Conservation (phyloP, 2,113 vertebrate genomes). For the Coreoperca whiteheadi region DNA sequence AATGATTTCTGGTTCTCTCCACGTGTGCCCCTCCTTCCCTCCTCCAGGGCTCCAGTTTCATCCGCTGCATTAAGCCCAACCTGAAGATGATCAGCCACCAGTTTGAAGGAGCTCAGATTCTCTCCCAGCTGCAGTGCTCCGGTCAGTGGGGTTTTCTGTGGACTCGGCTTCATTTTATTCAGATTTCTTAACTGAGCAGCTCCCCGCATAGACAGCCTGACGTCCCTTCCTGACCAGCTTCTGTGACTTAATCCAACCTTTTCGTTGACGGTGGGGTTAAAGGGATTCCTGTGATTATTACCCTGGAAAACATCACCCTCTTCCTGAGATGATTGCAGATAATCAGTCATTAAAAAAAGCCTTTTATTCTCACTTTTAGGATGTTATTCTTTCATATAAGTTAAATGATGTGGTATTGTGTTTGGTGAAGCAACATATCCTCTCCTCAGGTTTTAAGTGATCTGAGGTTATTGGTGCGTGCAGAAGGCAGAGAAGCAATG, state of each 20-base stretch:
- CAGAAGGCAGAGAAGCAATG: too few relatives aligned
- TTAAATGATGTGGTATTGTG: too few relatives aligned
- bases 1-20: background rate
- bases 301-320: too few relatives aligned
- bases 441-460: too few relatives aligned
- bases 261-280: too few relatives aligned
- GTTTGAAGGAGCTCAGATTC: conserved; percentile 97
- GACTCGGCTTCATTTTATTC: too few relatives aligned
- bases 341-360: background rate
- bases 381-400: background rate
- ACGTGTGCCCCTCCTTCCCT: background rate
- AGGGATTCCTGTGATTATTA: background rate
- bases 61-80: conserved; percentile 98
- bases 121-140: conserved; percentile 98
- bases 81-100: conserved; percentile 97
- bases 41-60: conserved; percentile 94
- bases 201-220: too few relatives aligned
- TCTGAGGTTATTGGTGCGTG: too few relatives aligned
- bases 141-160: conserved; percentile 81
- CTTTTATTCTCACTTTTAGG: background rate
- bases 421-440: too few relatives aligned
- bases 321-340: background rate
- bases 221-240: too few relatives aligned
- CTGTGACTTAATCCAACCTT: too few relatives aligned
- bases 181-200: background rate